Percentiles rank a stretch among this genome's conserved stretches.
phyloP scores from a whole-genome alignment of 2,888 invertebrate genomes.

The Eristalis pertinax region DNA sequence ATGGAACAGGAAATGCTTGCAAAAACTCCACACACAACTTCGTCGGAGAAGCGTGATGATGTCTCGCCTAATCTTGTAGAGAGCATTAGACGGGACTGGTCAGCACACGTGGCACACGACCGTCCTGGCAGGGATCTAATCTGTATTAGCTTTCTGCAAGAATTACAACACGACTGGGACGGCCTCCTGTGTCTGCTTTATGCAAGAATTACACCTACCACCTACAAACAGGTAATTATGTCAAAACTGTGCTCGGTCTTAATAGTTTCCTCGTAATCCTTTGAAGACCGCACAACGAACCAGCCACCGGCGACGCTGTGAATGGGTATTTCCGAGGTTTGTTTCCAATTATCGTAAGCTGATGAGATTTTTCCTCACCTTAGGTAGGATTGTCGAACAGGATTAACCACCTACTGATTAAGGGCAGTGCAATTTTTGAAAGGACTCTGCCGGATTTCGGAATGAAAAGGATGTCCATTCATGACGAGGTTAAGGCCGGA shows the following conservation, averaged over 20 bases:
- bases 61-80: conserved; percentile 49
- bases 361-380: conserved; percentile 41
- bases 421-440: background rate
- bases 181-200: too few relatives aligned
- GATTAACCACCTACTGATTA: conserved; percentile 66
- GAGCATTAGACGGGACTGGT: conserved; percentile 9
- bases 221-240: conserved; percentile 65
- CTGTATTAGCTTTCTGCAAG: conserved; percentile 10
- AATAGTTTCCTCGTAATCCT: conserved; percentile 17
- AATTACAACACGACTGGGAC: too few relatives aligned
- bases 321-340: conserved; percentile 53
- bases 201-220: conserved; percentile 51
- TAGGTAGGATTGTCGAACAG: conserved; percentile 21
- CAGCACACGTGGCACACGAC: conserved; percentile 44
- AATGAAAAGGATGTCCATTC: background rate
- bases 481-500: background rate
- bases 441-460: too few relatives aligned
- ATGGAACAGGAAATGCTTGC: background rate
- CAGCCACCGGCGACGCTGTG: background rate
- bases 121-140: background rate
- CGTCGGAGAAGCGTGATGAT: background rate
- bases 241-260: conserved; percentile 45
- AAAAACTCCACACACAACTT: conserved; percentile 1
- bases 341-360: conserved; percentile 58
- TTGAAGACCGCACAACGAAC: background rate